Percentiles rank a stretch among this genome's conserved stretches.
Conservation (phyloP, 2,888 invertebrate species). For the Chromoteleia sp. region DNA sequence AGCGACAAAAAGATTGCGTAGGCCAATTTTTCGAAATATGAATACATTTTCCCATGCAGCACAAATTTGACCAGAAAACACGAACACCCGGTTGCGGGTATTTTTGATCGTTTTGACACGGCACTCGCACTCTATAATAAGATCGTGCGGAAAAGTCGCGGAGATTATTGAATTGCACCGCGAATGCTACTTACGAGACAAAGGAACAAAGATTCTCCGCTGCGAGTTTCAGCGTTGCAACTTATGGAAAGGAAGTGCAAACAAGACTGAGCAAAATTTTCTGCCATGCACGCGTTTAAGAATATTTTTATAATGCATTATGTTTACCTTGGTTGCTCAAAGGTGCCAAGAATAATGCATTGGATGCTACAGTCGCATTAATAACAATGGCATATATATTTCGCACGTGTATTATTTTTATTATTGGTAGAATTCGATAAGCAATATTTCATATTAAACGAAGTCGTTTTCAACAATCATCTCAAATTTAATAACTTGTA, state of each 20-base stretch:
- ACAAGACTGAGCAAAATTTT: slow-evolving; percentile 53
- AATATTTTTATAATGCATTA: slow-evolving; percentile 65
- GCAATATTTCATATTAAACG: not conserved
- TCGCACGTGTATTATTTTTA: slow-evolving; percentile 32
- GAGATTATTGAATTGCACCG: slow-evolving; percentile 5
- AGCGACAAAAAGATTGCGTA: too few species aligned
- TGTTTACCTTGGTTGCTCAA: slow-evolving; percentile 66
- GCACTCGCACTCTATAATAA: slow-evolving; percentile 34
- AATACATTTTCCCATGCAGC: not conserved
- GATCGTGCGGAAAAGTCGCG: slow-evolving; percentile 12
- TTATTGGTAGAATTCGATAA: slow-evolving; percentile 23
- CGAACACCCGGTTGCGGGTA: slow-evolving; percentile 20
- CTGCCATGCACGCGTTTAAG: slow-evolving; percentile 39
- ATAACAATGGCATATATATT: slow-evolving; percentile 53
- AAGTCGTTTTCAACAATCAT: too few species aligned
- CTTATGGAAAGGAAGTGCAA: slow-evolving; percentile 43
- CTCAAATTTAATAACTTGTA: too few species aligned
- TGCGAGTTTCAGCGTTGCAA: not conserved
- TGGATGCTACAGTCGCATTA: slow-evolving; percentile 41
- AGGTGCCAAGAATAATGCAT: slow-evolving; percentile 68
- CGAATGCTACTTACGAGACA: slow-evolving; percentile 36
- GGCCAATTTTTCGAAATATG: not conserved
- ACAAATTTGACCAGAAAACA: slow-evolving; percentile 1
- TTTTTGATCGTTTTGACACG: slow-evolving; percentile 44
- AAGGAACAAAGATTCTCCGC: slow-evolving; percentile 22